Conservation (phyloP, 2,113 vertebrate species). For the Prionailurus bengalensis region DNA sequence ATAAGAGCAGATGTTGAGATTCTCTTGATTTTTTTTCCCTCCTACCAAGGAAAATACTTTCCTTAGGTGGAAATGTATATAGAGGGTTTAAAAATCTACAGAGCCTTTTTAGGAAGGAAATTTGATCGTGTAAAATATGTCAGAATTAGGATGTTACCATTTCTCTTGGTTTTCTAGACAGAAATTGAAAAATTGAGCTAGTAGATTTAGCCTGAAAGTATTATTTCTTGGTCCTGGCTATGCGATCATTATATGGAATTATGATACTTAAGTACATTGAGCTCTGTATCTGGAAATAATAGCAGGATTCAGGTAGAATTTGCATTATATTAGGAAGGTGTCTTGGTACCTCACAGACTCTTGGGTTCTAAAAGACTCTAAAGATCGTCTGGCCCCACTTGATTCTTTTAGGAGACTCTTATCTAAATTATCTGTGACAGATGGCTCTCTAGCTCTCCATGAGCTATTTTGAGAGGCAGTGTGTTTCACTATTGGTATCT, state of each 20-base stretch:
- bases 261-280: conserved; percentile 46
- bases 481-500: conserved; percentile 37
- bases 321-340: conserved; percentile 15
- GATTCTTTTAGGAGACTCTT: background rate
- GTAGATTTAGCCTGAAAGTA: conserved; percentile 7
- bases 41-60: conserved; percentile 15
- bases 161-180: conserved; percentile 43
- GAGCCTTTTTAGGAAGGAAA: conserved; percentile 45
- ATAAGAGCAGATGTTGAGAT: conserved; percentile 52
- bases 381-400: background rate
- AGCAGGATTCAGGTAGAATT: conserved; percentile 29
- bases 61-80: background rate
- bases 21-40: background rate
- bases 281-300: conserved; percentile 54
- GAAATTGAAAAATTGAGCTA: conserved; percentile 57
- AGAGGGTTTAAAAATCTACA: conserved; percentile 43
- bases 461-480: background rate
- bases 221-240: conserved; percentile 56
- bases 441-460: background rate
- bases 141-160: conserved; percentile 17
- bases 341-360: conserved; percentile 5
- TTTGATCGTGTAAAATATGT: conserved; percentile 12
- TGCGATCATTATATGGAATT: conserved; percentile 31
- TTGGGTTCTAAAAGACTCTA: conserved; percentile 40
- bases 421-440: conserved; percentile 7